phyloP scores from a whole-genome alignment of 2,797 vertebrate genomes.

The Botia kubotai region DNA sequence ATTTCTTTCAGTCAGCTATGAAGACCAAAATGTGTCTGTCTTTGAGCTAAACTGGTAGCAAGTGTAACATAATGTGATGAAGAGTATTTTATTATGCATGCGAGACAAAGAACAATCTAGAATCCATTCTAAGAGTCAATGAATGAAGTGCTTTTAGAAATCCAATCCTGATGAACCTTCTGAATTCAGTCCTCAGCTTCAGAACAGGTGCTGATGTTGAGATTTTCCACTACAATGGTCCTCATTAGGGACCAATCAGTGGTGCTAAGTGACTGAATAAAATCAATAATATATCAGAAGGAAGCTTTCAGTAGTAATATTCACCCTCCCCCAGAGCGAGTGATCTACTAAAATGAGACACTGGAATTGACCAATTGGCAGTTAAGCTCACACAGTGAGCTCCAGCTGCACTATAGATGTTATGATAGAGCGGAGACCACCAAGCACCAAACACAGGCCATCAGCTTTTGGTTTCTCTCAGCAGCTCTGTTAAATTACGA shows the following conservation, averaged over 20 bases:
- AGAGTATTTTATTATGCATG: not conserved
- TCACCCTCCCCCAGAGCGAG: not conserved
- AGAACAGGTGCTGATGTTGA: not conserved
- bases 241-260: not conserved
- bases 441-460: too few species aligned
- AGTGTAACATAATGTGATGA: not conserved
- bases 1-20: not conserved
- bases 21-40: not conserved
- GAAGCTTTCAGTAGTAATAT: not conserved
- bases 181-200: not conserved
- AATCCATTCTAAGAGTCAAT: conserved; percentile 20
- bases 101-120: not conserved
- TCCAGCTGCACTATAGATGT: not conserved
- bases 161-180: conserved; percentile 2
- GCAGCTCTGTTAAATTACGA: too few species aligned
- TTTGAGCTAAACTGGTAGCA: not conserved
- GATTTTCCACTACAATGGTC: not conserved
- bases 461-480: too few species aligned
- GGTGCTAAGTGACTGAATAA: not conserved
- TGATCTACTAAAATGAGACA: not conserved
- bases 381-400: not conserved
- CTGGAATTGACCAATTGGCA: not conserved
- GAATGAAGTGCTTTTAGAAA: conserved; percentile 13
- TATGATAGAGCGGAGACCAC: too few species aligned
- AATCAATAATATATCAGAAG: not conserved